Percentiles rank a stretch among this genome's conserved stretches.
These are phyloP conservation scores for Agrilus biguttatus DNA, from an alignment of 2,888 invertebrate species.

Conservation along the genomic window DNA sequence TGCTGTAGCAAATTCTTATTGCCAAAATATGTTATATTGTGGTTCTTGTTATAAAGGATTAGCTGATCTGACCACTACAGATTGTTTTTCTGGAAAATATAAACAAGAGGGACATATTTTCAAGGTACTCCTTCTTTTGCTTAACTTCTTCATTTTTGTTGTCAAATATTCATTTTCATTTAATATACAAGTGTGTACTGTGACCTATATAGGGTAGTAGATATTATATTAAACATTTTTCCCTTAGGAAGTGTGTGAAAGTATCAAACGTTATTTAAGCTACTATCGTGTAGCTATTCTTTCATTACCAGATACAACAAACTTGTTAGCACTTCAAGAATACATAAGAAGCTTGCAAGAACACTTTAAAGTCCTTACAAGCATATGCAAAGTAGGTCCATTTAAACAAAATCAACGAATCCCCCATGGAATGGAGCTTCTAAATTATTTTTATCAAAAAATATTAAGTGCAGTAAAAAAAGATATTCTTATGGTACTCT, in stretches of 20 bases:
- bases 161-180: not conserved
- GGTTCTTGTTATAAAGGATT: constrained; percentile 26
- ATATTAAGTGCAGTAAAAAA: constrained; percentile 43
- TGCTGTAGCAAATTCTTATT: constrained; percentile 18
- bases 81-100: constrained; percentile 18
- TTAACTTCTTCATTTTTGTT: not conserved
- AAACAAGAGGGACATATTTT: constrained; percentile 25
- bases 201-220: too few species aligned
- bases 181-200: too few species aligned
- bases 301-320: constrained; percentile 18
- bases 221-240: not conserved
- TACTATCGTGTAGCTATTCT: constrained; percentile 39
- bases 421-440: constrained; percentile 40
- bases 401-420: constrained; percentile 18
- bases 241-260: constrained; percentile 45
- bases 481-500: constrained; percentile 40
- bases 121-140: constrained; percentile 15
- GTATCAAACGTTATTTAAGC: constrained; percentile 42
- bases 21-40: constrained; percentile 20
- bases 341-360: constrained; percentile 36
- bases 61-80: constrained; percentile 19
- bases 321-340: constrained; percentile 19
- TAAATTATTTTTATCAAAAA: constrained; percentile 51
- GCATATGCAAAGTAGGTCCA: constrained; percentile 37
- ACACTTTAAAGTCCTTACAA: constrained; percentile 39